These are phyloP conservation scores for Drosophila neocordata DNA, from an alignment of 1,140 invertebrate genomes.

Conservation along the genomic window DNA sequence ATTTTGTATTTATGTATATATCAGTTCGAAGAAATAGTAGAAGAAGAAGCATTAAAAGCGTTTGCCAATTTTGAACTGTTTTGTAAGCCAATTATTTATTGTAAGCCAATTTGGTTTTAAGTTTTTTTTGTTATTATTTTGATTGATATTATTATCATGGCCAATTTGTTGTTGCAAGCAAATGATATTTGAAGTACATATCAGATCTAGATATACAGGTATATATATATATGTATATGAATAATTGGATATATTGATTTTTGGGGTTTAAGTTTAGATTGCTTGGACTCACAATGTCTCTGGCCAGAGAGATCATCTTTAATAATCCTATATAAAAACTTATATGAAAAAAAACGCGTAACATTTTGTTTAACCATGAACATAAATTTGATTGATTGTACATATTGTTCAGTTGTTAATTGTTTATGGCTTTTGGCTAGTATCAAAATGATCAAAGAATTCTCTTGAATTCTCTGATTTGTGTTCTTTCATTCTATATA, in stretches of 20 bases:
- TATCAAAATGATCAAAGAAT: slow-evolving; percentile 40
- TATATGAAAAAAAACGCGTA: slow-evolving; percentile 70
- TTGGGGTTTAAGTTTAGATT: slow-evolving; percentile 39
- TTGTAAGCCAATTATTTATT: slow-evolving; percentile 29
- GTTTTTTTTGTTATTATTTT: too few species aligned
- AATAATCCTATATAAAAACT: slow-evolving; percentile 74
- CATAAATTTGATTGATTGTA: slow-evolving; percentile 53
- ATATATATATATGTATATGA: slow-evolving; percentile 5
- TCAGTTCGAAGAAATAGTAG: slow-evolving; percentile 2
- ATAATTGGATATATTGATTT: not conserved
- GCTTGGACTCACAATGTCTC: slow-evolving; percentile 75
- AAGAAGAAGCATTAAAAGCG: slow-evolving; percentile 47
- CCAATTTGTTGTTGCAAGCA: slow-evolving; percentile 52
- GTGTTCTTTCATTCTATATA: slow-evolving; percentile 38
- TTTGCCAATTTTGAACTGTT: slow-evolving; percentile 60
- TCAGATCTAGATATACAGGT: too few species aligned
- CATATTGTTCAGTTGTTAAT: slow-evolving; percentile 22
- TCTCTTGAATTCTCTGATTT: not conserved
- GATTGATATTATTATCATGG: slow-evolving; percentile 21
- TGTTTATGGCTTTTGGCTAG: slow-evolving; percentile 23
- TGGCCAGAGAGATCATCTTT: slow-evolving; percentile 68
- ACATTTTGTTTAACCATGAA: slow-evolving; percentile 31
- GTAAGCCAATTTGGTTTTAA: slow-evolving; percentile 31
- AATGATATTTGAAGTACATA: slow-evolving; percentile 13
- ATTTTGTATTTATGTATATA: not conserved